phyloP scores from a whole-genome alignment of 2,113 vertebrate genomes.

The Amblyornis subalaris region DNA sequence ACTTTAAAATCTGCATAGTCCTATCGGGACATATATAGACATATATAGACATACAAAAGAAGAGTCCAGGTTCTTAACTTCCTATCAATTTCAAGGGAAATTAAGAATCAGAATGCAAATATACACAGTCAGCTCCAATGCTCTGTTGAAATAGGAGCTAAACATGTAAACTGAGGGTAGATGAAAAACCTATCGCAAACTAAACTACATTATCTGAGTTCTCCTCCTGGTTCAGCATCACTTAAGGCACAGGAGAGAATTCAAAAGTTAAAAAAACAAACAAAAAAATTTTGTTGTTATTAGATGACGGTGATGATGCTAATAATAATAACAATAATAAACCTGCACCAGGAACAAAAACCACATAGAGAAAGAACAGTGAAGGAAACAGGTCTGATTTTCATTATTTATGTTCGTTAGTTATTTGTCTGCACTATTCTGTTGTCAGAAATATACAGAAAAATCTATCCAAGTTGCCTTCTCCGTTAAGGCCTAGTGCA shows the following conservation, averaged over 20 bases:
- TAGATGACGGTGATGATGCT: background rate
- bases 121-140: background rate
- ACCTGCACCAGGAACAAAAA: background rate
- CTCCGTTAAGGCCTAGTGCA: background rate
- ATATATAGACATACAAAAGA: background rate
- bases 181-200: background rate
- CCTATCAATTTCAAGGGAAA: background rate
- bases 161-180: background rate
- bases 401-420: background rate
- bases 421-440: background rate
- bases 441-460: background rate
- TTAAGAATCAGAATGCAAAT: background rate
- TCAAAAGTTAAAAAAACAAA: background rate
- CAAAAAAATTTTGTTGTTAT: background rate
- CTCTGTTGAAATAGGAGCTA: background rate
- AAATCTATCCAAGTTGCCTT: background rate
- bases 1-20: background rate
- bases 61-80: background rate
- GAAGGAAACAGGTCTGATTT: background rate
- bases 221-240: background rate
- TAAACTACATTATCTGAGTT: background rate
- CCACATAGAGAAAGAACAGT: background rate
- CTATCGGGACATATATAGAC: background rate
- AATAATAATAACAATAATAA: background rate
- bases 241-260: background rate